phyloP scores from a whole-genome alignment of 2,113 vertebrate species.

The Taxidea taxus region DNA sequence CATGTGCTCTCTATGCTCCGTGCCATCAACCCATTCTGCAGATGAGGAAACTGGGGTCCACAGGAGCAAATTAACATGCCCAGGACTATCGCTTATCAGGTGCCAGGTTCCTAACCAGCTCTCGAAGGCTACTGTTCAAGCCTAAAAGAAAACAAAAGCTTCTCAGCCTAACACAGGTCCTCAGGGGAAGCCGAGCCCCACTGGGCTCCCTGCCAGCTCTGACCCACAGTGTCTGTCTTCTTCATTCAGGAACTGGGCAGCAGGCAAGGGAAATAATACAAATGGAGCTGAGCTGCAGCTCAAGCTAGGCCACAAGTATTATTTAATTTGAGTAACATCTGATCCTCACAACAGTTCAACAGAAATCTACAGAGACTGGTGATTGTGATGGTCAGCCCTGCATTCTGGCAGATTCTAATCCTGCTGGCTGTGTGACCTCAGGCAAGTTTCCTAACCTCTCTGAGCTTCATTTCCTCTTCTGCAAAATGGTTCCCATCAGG shows the following conservation, averaged over 20 bases:
- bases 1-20: not conserved
- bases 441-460: not conserved
- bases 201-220: not conserved
- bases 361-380: not conserved
- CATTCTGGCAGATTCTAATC: not conserved
- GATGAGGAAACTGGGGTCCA: not conserved
- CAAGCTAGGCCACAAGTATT: not conserved
- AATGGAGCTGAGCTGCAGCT: not conserved
- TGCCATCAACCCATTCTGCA: not conserved
- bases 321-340: not conserved
- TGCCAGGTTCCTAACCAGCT: not conserved
- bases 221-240: not conserved
- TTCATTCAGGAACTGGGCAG: not conserved
- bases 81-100: accelerated
- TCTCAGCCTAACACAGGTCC: not conserved
- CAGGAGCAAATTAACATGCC: not conserved
- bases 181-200: not conserved
- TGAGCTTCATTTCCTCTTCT: not conserved
- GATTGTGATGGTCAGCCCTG: accelerated
- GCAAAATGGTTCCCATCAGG: not conserved
- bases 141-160: not conserved
- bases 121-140: not conserved
- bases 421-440: not conserved
- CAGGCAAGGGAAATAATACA: not conserved
- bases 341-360: not conserved